Evolutionary conservation across 1,140 invertebrate genomes (phyloP).

Genomic region (Dreissena rostriformis): DNA sequence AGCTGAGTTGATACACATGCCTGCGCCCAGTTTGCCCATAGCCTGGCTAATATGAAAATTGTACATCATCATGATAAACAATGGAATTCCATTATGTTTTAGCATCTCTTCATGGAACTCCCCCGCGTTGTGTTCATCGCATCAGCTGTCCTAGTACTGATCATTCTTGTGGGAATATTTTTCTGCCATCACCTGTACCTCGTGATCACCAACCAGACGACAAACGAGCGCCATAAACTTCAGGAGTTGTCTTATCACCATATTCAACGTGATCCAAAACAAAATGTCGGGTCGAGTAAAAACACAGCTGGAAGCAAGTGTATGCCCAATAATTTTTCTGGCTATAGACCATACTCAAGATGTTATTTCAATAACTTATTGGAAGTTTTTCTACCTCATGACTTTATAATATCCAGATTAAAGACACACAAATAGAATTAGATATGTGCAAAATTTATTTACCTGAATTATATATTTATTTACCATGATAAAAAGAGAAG

Average conservation of each 20-base stretch:
- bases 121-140: constrained; percentile 73
- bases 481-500: too few relatives aligned
- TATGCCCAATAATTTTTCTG: background rate
- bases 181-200: constrained; percentile 74
- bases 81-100: constrained; percentile 57
- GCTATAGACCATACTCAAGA: constrained; percentile 65
- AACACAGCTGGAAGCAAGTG: background rate
- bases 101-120: constrained; percentile 71
- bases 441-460: too few relatives aligned
- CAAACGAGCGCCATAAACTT: constrained; percentile 76
- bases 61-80: too few relatives aligned
- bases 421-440: constrained; percentile 1
- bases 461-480: too few relatives aligned
- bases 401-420: constrained; percentile 55
- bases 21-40: too few relatives aligned
- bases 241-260: constrained; percentile 30
- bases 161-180: constrained; percentile 68
- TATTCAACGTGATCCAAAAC: background rate
- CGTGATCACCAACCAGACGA: constrained; percentile 75
- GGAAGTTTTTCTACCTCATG: constrained; percentile 69
- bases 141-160: constrained; percentile 64
- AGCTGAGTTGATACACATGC: too few relatives aligned
- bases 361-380: constrained; percentile 69
- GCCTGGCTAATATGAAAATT: too few relatives aligned
- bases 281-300: background rate